Evolutionary conservation across 2,888 invertebrate genomes (phyloP), one percentile per base, ranked within the genome.

Genomic region (Antheraea yamamai): DNA sequence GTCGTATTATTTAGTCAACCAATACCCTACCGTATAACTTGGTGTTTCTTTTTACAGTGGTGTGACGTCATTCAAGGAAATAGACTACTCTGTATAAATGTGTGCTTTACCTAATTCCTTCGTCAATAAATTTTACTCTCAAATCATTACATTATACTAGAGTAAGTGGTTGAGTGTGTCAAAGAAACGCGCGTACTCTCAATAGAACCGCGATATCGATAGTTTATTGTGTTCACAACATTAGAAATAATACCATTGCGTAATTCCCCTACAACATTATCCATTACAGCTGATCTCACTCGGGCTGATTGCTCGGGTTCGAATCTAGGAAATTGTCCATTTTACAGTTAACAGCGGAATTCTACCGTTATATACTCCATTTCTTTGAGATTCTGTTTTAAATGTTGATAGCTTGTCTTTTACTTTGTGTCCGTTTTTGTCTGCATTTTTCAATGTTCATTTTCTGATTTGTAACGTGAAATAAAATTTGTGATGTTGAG

Each of bases 281-380:
- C 90, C 90, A 80, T 89, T 92, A 92, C 89, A 84, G 89, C 87
- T 85, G 82, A 87, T 90, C 88, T 91, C 90, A 92, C 92, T 93
- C 91, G 90, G 87, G 80, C 82, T 88, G 88, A 92, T 92, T 92
- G 92, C 89, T 91, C 90, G 87, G 86, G 83, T 88, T 88, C 84
- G 83, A 85, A 86, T 84, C 85, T 86, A 89, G 89, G 89, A 90
- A 90, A 92, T 91, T 89, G 90, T 89, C 89, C 85, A 88, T 90
- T 85, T 91, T 89, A 91, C 86, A 85, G 85, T 86, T 90, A 88
- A 91, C 88, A 82, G 85, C 81, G 79, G 84, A 85, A 87, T 87
- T 87, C 1, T 30, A 84, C 86, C 82, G 85, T 85, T 82, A 85
- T 85, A 82, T 87, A 87, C 85, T 86, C 82, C 86, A 86, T 89